A percentile compares a stretch with the other conserved stretches of the same genome.
Evolutionary conservation across 2,113 vertebrate species (phyloP).

Genomic region (Microcebus jonahi): DNA sequence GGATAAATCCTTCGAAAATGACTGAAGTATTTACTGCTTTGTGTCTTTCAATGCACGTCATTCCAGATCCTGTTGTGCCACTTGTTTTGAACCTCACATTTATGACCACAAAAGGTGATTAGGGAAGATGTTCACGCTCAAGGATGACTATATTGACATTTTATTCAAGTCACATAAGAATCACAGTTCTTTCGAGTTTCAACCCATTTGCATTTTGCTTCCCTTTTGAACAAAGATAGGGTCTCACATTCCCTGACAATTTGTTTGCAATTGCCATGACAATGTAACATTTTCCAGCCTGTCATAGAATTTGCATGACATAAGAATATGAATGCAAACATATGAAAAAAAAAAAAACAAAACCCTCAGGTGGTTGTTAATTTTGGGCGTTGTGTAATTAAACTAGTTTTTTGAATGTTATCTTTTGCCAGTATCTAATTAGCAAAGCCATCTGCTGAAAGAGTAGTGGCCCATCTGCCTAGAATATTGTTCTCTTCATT

Average conservation of each 20-base stretch:
- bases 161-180: background rate
- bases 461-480: conserved; percentile 85
- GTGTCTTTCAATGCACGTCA: background rate
- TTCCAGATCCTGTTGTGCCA: conserved; percentile 4
- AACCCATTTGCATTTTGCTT: conserved; percentile 29
- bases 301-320: conserved; percentile 69
- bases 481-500: conserved; percentile 81
- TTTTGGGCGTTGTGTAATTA: conserved; percentile 85
- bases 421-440: conserved; percentile 87
- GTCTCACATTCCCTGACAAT: conserved; percentile 46
- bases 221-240: conserved; percentile 16
- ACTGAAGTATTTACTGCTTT: background rate
- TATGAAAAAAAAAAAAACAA: conserved; percentile 36
- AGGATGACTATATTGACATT: background rate
- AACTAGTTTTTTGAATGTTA: conserved; percentile 82
- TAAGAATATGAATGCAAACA: conserved; percentile 79
- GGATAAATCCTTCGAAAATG: background rate
- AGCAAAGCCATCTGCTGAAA: conserved; percentile 87
- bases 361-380: conserved; percentile 80
- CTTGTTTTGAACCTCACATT: background rate
- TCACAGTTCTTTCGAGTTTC: background rate
- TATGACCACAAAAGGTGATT: background rate
- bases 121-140: background rate
- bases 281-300: conserved; percentile 23
- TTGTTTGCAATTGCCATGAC: conserved; percentile 62